These are phyloP conservation scores for Xiphophorus birchmanni DNA, from an alignment of 2,797 vertebrate species.

Conservation along the genomic window DNA sequence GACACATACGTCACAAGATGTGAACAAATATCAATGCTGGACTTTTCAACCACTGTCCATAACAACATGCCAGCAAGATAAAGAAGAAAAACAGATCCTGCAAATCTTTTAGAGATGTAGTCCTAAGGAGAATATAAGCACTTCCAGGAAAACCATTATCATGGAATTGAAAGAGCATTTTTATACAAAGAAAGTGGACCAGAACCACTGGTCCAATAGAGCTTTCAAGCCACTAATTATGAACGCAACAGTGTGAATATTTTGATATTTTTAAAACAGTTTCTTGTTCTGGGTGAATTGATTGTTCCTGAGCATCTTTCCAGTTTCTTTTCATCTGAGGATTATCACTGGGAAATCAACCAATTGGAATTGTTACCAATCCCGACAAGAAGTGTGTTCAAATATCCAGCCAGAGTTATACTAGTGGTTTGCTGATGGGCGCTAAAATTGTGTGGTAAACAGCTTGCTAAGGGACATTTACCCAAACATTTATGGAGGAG, in stretches of 20 bases:
- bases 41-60: neutral
- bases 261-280: neutral
- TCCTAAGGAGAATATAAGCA: neutral
- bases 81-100: neutral
- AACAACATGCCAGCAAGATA: neutral
- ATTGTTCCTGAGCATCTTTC: neutral
- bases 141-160: neutral
- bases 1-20: neutral
- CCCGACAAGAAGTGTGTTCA: neutral
- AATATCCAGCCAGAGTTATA: neutral
- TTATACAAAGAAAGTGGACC: neutral
- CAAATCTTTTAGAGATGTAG: neutral
- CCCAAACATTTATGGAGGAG: neutral
- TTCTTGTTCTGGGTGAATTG: neutral
- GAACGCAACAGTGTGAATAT: neutral
- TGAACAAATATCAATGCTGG: neutral
- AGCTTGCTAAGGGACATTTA: neutral
- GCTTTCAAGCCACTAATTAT: neutral
- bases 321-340: neutral
- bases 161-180: neutral
- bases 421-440: neutral
- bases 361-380: neutral
- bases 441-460: neutral
- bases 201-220: neutral
- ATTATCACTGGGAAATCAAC: neutral